Base-by-base conservation (phyloP, 92 coral and sea anemone species). In the Hydrozoanthus gracilis region DNA sequence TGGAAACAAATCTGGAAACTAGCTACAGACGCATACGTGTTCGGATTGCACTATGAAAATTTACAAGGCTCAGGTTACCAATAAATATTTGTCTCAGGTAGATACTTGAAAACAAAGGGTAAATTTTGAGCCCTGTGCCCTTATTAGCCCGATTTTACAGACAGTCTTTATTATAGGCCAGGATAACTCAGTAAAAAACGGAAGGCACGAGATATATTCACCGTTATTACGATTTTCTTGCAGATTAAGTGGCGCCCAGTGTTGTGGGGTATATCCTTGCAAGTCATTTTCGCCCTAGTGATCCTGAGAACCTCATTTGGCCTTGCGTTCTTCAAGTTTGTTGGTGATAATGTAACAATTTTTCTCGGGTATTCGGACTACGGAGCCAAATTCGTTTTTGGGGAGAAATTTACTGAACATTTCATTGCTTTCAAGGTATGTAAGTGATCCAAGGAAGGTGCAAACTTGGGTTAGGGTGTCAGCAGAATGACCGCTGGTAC, bases 171-270 rank as follows among this genome's bases (percentile, higher is more conserved):
- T 27, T 27, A 27, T 2, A 0, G 39, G 39, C 39, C 39, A 27
- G 39, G 39, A 27, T 27, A 27, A 27, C 39, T 27, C 39, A 27
- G 39, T 27, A 27, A 27, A 27, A 27, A 27, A 27, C 39, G 2
- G 39, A 27, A 27, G 12, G 60, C 60, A 1, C 60, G 9, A 44
- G 18, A 4, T 48, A 9, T 9, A n/a, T 7, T 10, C 2, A 8
- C 11, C 5, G n/a, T 73, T 50, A 49, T 27, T 49, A 20, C 49
- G 46, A 13, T 79, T 51, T 65, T 64, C 47, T 87, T 61, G 16
- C 89, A 96, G 96, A 83, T 96, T 46, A 89, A 71, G 73, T 96
- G 99, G 99, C 92, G 98, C 10, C 99, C 99, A 3, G 98, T 96
- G 13, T 35, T 96, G 61, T 96, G 99, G 98, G 99, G 99, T 45